Conservation (phyloP, 2,888 invertebrate genomes). For the Biston betularia region DNA sequence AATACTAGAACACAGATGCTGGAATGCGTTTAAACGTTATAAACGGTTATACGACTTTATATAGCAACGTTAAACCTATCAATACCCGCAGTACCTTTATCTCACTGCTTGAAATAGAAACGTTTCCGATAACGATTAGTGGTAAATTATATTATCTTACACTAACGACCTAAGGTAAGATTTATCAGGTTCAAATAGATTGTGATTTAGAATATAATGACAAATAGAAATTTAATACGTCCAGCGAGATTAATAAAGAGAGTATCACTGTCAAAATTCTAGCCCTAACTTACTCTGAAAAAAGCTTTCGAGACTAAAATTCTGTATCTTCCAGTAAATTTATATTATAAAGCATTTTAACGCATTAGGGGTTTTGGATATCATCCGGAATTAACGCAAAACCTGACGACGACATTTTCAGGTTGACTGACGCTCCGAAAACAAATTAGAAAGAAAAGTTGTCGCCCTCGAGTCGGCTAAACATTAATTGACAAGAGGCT, state of each 20-base stretch:
- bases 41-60: background rate
- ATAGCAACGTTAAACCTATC: no score
- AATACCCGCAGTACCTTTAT: no score
- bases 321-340: slow-evolving; percentile 1
- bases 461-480: slow-evolving; percentile 26
- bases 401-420: slow-evolving; percentile 24
- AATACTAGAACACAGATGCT: background rate
- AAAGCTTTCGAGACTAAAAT: slow-evolving; percentile 13
- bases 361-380: slow-evolving; percentile 20
- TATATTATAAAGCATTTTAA: slow-evolving; percentile 2
- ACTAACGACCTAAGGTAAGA: no score
- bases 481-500: slow-evolving; percentile 35
- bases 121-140: no score
- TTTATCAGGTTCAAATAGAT: no score
- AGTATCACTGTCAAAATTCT: background rate
- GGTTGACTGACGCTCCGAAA: slow-evolving; percentile 30
- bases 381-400: slow-evolving; percentile 15
- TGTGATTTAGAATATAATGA: no score
- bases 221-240: no score
- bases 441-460: slow-evolving; percentile 33
- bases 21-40: background rate
- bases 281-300: background rate
- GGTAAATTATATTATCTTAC: no score
- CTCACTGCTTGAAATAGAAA: no score
- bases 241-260: no score